These are phyloP conservation scores for Bos javanicus DNA, from an alignment of 2,113 vertebrate species.

Conservation along the genomic window DNA sequence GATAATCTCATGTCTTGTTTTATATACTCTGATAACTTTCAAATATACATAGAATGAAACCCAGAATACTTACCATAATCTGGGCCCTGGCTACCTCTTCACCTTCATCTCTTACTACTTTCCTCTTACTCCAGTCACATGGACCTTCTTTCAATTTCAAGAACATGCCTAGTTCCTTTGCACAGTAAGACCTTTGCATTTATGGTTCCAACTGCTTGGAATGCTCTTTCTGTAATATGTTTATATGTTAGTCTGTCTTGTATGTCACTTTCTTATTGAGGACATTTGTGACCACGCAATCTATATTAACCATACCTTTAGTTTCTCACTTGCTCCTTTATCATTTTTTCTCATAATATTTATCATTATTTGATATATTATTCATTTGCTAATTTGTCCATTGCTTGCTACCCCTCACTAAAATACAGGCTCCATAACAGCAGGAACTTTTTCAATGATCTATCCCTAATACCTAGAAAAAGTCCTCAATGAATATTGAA, in stretches of 20 bases:
- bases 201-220: not conserved
- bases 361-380: not conserved
- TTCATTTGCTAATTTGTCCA: not conserved
- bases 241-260: not conserved
- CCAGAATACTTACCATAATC: not conserved
- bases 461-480: not conserved
- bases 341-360: not conserved
- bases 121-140: not conserved
- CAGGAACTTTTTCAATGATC: not conserved
- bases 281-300: not conserved
- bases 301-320: not conserved
- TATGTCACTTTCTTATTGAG: not conserved
- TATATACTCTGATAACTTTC: not conserved
- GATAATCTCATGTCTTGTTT: not conserved
- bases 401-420: not conserved
- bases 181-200: not conserved
- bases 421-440: not conserved
- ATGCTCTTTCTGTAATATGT: not conserved
- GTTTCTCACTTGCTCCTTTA: not conserved
- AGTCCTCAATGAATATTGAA: not conserved
- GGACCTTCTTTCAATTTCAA: constrained; percentile 1
- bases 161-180: not conserved
- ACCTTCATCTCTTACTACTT: not conserved
- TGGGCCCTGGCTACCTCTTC: not conserved
- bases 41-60: not conserved